Evolutionary conservation across 2,888 invertebrate genomes (phyloP).

Genomic region (Pecten maximus): DNA sequence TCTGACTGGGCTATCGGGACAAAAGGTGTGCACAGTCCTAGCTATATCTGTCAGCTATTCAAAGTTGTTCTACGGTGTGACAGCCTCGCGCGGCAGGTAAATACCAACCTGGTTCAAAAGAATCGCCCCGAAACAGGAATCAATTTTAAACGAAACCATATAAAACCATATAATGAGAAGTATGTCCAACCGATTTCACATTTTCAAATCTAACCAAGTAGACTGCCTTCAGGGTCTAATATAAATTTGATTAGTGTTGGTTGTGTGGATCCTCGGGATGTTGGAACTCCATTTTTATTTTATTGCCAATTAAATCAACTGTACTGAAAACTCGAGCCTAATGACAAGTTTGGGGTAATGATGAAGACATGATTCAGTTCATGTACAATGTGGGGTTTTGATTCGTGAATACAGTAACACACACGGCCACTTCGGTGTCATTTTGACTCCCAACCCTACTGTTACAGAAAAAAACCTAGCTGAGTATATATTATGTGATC

Average conservation of each 20-base stretch:
- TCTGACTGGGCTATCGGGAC: background rate
- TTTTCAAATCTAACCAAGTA: background rate
- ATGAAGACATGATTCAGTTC: background rate
- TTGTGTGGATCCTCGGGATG: background rate
- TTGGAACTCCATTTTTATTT: conserved; percentile 3
- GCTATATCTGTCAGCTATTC: background rate
- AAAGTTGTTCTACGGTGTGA: background rate
- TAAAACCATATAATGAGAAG: conserved; percentile 29
- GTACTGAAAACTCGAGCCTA: background rate
- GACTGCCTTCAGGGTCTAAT: background rate
- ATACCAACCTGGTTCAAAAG: background rate
- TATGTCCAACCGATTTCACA: conserved; percentile 22
- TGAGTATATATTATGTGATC: background rate
- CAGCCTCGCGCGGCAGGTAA: background rate
- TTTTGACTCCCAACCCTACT: background rate
- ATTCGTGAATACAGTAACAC: background rate
- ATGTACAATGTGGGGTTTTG: background rate
- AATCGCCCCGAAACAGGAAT: background rate
- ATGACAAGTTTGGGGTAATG: background rate
- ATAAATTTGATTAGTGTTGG: conserved; percentile 2
- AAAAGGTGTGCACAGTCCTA: background rate
- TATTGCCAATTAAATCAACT: conserved; percentile 29
- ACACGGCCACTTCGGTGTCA: background rate
- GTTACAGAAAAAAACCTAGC: background rate
- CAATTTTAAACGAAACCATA: background rate